phyloP scores from a whole-genome alignment of 2,888 invertebrate genomes.

The Eustalomyia histrio region DNA sequence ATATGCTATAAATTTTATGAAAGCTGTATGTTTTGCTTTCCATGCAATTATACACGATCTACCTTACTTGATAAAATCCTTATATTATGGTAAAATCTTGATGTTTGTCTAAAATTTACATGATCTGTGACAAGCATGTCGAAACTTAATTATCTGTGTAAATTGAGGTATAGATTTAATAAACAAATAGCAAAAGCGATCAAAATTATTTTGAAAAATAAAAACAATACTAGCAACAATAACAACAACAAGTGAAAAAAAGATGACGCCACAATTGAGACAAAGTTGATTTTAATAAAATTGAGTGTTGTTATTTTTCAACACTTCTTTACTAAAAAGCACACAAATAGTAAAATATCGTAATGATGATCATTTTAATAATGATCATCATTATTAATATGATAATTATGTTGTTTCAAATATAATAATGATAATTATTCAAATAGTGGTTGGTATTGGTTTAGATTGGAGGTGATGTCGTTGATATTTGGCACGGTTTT shows the following conservation, averaged over 20 bases:
- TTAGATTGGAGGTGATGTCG: constrained; percentile 1
- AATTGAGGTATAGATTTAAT: not conserved
- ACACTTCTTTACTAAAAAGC: constrained; percentile 47
- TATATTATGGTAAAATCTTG: too few relatives aligned
- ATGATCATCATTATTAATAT: constrained; percentile 16
- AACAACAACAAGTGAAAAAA: constrained; percentile 36
- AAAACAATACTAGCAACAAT: constrained; percentile 40
- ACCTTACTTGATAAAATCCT: too few relatives aligned
- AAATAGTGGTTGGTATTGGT: constrained; percentile 33
- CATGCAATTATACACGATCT: too few relatives aligned
- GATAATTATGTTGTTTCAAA: constrained; percentile 1
- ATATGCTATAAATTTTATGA: too few relatives aligned
- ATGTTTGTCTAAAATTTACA: too few relatives aligned
- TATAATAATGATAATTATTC: constrained; percentile 18
- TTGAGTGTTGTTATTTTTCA: constrained; percentile 66
- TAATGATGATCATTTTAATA: constrained; percentile 26
- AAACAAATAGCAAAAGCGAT: not conserved
- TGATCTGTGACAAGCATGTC: too few relatives aligned
- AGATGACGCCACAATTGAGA: constrained; percentile 69
- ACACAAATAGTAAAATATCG: constrained; percentile 8
- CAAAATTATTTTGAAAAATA: not conserved
- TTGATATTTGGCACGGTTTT: constrained; percentile 13
- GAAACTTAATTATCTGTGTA: too few relatives aligned
- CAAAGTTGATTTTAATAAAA: constrained; percentile 70
- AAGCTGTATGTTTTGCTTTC: too few relatives aligned